Evolutionary conservation across 2,797 vertebrate species (phyloP), one percentile per base, ranked within the genome.

Genomic region (Luscinia luscinia): DNA sequence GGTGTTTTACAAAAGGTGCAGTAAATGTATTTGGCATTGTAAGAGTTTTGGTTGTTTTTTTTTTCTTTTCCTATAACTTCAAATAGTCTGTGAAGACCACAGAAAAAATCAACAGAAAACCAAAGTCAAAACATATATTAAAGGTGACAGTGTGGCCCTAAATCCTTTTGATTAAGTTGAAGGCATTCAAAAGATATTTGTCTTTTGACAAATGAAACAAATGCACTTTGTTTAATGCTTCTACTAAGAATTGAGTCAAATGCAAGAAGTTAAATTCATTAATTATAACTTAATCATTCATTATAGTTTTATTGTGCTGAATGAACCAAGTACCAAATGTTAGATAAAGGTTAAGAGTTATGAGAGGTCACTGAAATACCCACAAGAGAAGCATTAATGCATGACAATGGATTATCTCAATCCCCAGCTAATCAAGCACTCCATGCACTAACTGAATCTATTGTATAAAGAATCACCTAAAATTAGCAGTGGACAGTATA

Each of bases 281-380:
- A 79, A 62, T 77, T 83, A 43, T n/a, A 77, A 67, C 6, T 64
- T 72, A 81, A 36, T 75, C 2, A 66, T 30, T 78, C 21, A 45
- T 66, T 81, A 63, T 30, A 19, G 45, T 58, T 84, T 61, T 75
- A 41, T 49, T 73, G 14, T 52, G 51, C 46, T 69, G 40, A 62
- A 89, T 68, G 58, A 94, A 66, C 23, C 26, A 68, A 21, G 14
- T 23, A 85, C 34, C 15, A 83, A 91, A 72, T 66, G 49, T 80
- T 75, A 83, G 52, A 68, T 81, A 90, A 87, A 94, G 24, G 17
- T 81, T 88, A 93, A 69, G 9, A 94, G 30, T 75, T 34, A 91
- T 64, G 43, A 81, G 26, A 81, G 32, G 73, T 88, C 90, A 68
- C 69, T 75, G 27, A n/a, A 90, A 88, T 62, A 84, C 9, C 13